These are phyloP conservation scores for Rotaria sp. DNA, from an alignment of 2,888 invertebrate species.

Conservation along the genomic window DNA sequence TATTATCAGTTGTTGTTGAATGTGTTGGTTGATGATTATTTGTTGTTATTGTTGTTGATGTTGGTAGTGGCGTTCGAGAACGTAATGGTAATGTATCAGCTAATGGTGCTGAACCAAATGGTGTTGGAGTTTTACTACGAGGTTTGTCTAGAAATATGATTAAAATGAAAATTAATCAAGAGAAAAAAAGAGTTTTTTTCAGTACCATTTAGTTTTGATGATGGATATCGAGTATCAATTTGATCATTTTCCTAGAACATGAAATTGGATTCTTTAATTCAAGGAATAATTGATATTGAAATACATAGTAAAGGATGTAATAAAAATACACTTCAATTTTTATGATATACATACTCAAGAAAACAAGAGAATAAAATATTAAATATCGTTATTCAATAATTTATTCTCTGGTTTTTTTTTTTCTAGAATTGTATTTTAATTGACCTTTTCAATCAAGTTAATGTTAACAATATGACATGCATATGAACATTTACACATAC, in stretches of 20 bases:
- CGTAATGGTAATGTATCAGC: conserved; percentile 28
- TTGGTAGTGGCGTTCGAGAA: conserved; percentile 25
- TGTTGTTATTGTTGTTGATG: background rate
- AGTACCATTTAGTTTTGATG: background rate
- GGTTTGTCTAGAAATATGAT: background rate
- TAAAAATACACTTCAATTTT: background rate
- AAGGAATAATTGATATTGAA: background rate
- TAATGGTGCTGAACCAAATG: conserved; percentile 8
- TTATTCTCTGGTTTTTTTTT: background rate
- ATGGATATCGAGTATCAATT: background rate
- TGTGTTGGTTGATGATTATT: background rate
- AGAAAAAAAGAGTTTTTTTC: background rate
- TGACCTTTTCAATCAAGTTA: background rate
- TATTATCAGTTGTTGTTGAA: background rate
- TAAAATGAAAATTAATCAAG: too few species aligned
- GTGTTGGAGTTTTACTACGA: conserved; percentile 27
- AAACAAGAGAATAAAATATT: background rate
- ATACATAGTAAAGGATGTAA: background rate
- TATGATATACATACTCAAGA: too few species aligned
- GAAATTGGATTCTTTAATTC: background rate
- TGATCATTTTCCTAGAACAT: background rate
- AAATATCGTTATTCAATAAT: background rate
- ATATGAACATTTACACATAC: background rate
- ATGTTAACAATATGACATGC: background rate
- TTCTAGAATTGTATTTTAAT: background rate